Percentiles rank a stretch among this genome's conserved stretches.
Evolutionary conservation across 2,113 vertebrate species (phyloP).

Genomic region (Festucalex cinctus): DNA sequence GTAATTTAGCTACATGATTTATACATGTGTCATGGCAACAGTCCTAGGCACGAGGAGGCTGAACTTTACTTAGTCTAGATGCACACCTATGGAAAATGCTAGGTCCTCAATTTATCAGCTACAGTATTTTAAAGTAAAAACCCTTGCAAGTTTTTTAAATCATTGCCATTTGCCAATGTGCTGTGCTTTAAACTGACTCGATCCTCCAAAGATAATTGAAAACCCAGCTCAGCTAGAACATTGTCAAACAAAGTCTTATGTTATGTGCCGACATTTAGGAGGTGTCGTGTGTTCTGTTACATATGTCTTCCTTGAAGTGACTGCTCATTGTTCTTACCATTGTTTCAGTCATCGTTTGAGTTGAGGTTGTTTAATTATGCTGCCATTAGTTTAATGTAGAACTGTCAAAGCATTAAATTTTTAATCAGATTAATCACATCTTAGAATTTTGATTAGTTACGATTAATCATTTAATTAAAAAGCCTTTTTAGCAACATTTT

Average conservation of each 20-base stretch:
- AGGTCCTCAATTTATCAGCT: neutral
- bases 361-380: constrained; percentile 28
- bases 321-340: constrained; percentile 18
- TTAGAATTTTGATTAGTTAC: too few relatives aligned
- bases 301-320: constrained; percentile 15
- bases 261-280: constrained; percentile 8
- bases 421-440: too few relatives aligned
- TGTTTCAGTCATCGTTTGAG: constrained; percentile 20
- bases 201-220: constrained; percentile 5
- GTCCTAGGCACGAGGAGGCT: constrained; percentile 14
- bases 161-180: neutral
- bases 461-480: too few relatives aligned
- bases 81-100: constrained; percentile 14
- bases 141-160: too few relatives aligned
- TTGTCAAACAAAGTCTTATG: constrained; percentile 18
- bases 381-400: neutral
- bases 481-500: too few relatives aligned
- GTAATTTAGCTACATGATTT: constrained; percentile 15
- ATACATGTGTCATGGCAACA: too few relatives aligned
- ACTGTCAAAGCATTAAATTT: too few relatives aligned
- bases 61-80: constrained; percentile 2
- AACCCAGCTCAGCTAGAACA: constrained; percentile 3
- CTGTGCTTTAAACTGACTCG: neutral
- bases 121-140: neutral
- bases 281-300: constrained; percentile 25